These are phyloP conservation scores for Hemistola chrysoprasaria DNA, from an alignment of 2,888 invertebrate species.

Conservation along the genomic window DNA sequence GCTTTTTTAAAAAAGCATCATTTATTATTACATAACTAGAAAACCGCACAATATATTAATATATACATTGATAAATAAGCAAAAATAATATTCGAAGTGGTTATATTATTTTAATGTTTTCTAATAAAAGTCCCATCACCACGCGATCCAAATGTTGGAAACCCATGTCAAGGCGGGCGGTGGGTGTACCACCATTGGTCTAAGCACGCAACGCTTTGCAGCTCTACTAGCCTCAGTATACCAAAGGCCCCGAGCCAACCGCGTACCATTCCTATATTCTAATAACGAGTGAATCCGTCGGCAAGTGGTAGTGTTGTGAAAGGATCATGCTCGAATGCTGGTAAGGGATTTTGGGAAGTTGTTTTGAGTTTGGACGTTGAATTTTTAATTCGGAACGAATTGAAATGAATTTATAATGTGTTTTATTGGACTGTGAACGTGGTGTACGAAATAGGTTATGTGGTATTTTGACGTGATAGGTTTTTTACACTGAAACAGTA, in stretches of 20 bases:
- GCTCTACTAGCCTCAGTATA: conserved; percentile 61
- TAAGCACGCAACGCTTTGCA: conserved; percentile 71
- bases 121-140: neutral
- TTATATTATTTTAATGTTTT: too few relatives aligned
- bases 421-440: too few relatives aligned
- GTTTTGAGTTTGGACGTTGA: too few relatives aligned
- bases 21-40: too few relatives aligned
- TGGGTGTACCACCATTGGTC: conserved; percentile 58
- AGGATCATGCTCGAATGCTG: conserved; percentile 23
- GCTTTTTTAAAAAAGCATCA: too few relatives aligned
- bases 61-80: too few relatives aligned
- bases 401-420: too few relatives aligned
- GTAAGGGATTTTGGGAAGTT: conserved; percentile 26
- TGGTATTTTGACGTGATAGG: too few relatives aligned
- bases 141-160: conserved; percentile 50
- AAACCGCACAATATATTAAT: too few relatives aligned
- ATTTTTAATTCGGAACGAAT: too few relatives aligned
- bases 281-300: conserved; percentile 16
- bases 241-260: conserved; percentile 57
- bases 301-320: conserved; percentile 38
- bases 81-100: neutral
- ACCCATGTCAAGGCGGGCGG: conserved; percentile 56
- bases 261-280: conserved; percentile 43
- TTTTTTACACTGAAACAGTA: too few relatives aligned
- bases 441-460: too few relatives aligned